Evolutionary conservation across 1,140 invertebrate species (phyloP), one percentile per base, ranked within the genome.

Genomic region (Lineus longissimus): DNA sequence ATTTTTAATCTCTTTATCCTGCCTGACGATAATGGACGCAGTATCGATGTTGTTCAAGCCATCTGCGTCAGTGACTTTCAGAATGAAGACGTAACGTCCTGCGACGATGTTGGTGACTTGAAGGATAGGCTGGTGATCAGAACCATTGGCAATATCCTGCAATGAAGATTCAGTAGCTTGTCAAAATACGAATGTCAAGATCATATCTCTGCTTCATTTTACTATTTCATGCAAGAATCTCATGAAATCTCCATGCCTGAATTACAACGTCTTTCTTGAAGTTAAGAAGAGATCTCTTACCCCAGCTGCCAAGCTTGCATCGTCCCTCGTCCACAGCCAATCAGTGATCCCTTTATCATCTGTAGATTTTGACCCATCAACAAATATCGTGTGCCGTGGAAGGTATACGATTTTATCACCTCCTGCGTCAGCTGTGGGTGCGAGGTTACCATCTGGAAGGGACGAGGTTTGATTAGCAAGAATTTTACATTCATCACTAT

Each of bases 1-100:
- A 79, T 92, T 86, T 70, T 72, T 72, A 27, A 90, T 27, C 55
- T 27, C 65, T 67, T 70, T 78, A 87, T 87, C 86, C 70, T 88
- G 84, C 80, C 93, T 92, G 0, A 97, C 91, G 74, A 91, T 90
- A 7, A 97, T 85, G 51, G 89, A 91, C 4, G 92, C 90, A 7
- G 88, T 90, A 76, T 95, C 92, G 19, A 88, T 86, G 70, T 86
- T 87, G 0, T 85, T 88, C 15, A 91, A 81, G 1, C 93, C 94
- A 80, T 96, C 93, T 62, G 91, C 90, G 81, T 97, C 95, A 43
- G 85, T 89, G 2, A 97, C 93, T 62, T 88, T 92, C 31, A 97
- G 81, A 71, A 88, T 89, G 73, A 95, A 97, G 0, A 92, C 86
- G 72, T 97, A 97, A 67, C 88, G 86, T 0, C 95, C 94, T 7